These are phyloP conservation scores for Tragelaphus strepsiceros DNA, from an alignment of 2,113 vertebrate species.

Conservation along the genomic window DNA sequence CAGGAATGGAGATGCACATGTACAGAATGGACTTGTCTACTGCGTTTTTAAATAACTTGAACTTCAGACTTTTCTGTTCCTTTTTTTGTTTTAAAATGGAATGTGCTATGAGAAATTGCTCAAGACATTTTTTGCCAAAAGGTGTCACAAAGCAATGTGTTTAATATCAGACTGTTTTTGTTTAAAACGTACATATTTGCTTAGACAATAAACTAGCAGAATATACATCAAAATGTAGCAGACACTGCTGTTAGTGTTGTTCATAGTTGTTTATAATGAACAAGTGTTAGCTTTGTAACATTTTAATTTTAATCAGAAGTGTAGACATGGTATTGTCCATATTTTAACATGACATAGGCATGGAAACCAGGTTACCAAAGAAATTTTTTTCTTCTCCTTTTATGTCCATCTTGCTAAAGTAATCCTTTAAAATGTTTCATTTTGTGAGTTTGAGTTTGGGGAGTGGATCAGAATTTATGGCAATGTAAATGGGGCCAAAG, in stretches of 20 bases:
- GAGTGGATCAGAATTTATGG: background rate
- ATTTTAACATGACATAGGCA: background rate
- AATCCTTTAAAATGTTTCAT: background rate
- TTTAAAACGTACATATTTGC: background rate
- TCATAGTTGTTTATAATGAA: background rate
- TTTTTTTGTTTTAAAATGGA: background rate
- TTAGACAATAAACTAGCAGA: background rate
- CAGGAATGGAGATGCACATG: background rate
- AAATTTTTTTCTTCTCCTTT: background rate
- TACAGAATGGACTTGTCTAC: background rate
- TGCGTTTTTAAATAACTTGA: background rate
- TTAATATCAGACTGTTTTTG: background rate
- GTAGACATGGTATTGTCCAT: background rate
- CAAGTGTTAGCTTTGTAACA: background rate
- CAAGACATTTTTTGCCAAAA: background rate
- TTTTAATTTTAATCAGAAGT: slow-evolving; percentile 16
- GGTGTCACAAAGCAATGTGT: background rate
- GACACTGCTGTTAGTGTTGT: background rate
- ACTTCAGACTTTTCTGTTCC: background rate
- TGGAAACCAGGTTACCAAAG: background rate
- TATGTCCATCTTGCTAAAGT: background rate
- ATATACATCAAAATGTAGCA: background rate
- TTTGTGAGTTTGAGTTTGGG: background rate
- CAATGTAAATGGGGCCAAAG: background rate
- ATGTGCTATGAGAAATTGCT: background rate